Percentiles rank a stretch among this genome's conserved stretches.
These are phyloP conservation scores for Drosophila saltans DNA, from an alignment of 1,140 invertebrate genomes.

Conservation along the genomic window DNA sequence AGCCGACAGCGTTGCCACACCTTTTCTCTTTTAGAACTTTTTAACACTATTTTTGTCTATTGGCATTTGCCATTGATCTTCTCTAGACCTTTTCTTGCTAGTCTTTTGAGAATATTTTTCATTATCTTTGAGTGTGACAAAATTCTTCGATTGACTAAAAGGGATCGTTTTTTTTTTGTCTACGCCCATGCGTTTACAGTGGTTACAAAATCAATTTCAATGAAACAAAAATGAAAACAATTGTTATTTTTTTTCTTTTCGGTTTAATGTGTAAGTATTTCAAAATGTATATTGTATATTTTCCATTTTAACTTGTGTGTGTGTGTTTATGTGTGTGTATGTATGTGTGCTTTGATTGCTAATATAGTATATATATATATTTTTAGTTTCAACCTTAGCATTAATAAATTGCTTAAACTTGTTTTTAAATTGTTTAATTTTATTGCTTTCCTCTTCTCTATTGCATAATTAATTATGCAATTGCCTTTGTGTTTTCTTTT, in stretches of 20 bases:
- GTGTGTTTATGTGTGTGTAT: slow-evolving; percentile 34
- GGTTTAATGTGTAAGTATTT: slow-evolving; percentile 44
- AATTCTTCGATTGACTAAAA: too few relatives aligned
- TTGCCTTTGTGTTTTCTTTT: slow-evolving; percentile 5
- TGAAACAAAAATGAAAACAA: slow-evolving; percentile 46
- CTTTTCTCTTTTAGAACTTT: too few relatives aligned
- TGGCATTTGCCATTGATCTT: background rate
- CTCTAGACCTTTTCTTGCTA: background rate
- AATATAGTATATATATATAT: slow-evolving; percentile 11
- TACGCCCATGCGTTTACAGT: slow-evolving; percentile 1
- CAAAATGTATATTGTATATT: slow-evolving; percentile 12
- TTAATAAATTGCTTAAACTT: slow-evolving; percentile 76
- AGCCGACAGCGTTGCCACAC: too few relatives aligned
- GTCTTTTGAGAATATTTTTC: too few relatives aligned
- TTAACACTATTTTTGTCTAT: too few relatives aligned
- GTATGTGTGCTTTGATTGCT: slow-evolving; percentile 15
- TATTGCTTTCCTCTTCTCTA: slow-evolving; percentile 64
- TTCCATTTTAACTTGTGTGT: slow-evolving; percentile 23
- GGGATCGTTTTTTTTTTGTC: background rate
- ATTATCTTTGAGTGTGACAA: too few relatives aligned
- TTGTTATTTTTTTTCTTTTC: slow-evolving; percentile 25
- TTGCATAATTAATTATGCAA: slow-evolving; percentile 46
- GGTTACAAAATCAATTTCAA: slow-evolving; percentile 19
- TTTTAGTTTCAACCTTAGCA: slow-evolving; percentile 20
- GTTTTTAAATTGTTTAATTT: slow-evolving; percentile 64